Base-by-base conservation (phyloP, 1,140 invertebrate species). In the Potamilus streckersoni region DNA sequence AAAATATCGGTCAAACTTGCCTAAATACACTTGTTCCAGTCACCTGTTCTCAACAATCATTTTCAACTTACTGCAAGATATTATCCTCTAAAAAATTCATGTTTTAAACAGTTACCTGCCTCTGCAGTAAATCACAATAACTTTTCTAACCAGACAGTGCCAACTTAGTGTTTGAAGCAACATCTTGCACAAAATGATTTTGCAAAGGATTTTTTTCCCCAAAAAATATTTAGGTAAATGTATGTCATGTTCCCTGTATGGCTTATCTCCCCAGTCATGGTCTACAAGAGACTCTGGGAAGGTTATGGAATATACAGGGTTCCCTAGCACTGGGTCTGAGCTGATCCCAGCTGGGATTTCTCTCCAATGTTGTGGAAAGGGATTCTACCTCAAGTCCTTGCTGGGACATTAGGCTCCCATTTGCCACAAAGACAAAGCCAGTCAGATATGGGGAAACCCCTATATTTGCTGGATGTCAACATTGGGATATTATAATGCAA, bases 261-360 rank as follows among this genome's bases (percentile, higher is more conserved):
- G 74, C 63, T 76, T 70, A 23, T 64, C 59, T 61, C 69, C n/a
- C n/a, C n/a, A n/a, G n/a, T n/a, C n/a, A n/a, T n/a, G n/a, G n/a
- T n/a, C n/a, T n/a, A n/a, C n/a, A 56, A 76, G 74, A 57, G 66
- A 69, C 74, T 76, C 67, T 76, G 62, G 68, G 74, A 76, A 76
- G 58, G 74, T 76, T 69, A 69, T 76, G 74, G 74, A 76, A 76
- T 76, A 76, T 76, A 76, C 74, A 76, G 74, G 74, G 74, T 70
- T 62, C 60, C 57, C 74, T 70, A 76, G 74, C 74, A 15, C 67
- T 49, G n/a, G 55, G 60, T 56, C 68, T 70, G 59, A 55, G 14
- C 71, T 71, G 23, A n/a, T 31, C 56, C 57, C 23, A 67, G 3
- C 56, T 31, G 65, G 38, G 69, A 69, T 76, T 76, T 23, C 38